Base-by-base conservation (phyloP, 1,140 invertebrate species). In the Acromyrmex heyeri region DNA sequence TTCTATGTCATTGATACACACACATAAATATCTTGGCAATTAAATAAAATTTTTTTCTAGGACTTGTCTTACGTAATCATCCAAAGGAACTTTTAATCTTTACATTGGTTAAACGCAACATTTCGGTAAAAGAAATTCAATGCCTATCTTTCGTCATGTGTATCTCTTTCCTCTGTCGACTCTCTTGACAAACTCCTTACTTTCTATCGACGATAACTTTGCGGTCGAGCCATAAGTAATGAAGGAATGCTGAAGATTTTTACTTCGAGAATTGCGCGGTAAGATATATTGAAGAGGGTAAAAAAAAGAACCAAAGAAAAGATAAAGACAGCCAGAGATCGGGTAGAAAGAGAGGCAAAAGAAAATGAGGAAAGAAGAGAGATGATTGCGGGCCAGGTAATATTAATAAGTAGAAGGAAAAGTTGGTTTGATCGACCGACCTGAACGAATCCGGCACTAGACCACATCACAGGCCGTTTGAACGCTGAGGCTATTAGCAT, bases 401-500 rank as follows among this genome's bases (percentile, higher is more conserved):
- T 94, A 94, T 94, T 94, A 91, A 91, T 91, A 91, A 92, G 91
- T 92, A 90, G 90, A 88, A 90, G 87, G 90, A 87, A 90, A 92
- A 91, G 57, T 92, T 90, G 86, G 89, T 89, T 94, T 95, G 95
- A 95, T 95, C 94, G 94, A 93, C 91, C 92, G 91, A 92, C 88
- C 91, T 88, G 88, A 91, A 91, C 91, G 91, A 88, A 91, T 92
- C 93, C 91, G 89, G 91, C 90, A 91, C 91, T 93, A 92, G 90
- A 95, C 94, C 94, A 94, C 94, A 95, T 95, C 94, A 94, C 90
- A 95, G 94, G 76, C 91, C 88, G 91, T 91, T 90, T 91, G 90
- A 91, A 90, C 91, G 88, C 91, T 92, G 91, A 93, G 93, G 95
- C 95, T 95, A 94, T 95, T 95, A 95, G 95, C 94, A 95, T 95